Evolutionary conservation across 2,797 vertebrate genomes (phyloP), one percentile per base, ranked within the genome.

Genomic region (Poeciliopsis infans): DNA sequence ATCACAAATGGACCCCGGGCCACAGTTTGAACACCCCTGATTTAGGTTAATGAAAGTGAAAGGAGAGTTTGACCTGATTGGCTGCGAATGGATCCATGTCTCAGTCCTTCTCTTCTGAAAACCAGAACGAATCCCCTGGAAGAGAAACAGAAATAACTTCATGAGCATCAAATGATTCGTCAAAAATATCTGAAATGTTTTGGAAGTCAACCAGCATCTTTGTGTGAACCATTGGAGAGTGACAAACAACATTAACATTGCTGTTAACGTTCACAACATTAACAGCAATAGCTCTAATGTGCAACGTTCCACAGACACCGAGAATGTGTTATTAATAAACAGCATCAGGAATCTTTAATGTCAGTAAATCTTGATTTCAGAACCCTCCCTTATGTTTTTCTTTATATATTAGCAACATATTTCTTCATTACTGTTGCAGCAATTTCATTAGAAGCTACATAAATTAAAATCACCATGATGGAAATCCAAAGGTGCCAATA

Each of bases 71-170:
- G 94, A 99, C 98, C 97, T 97, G 96, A 81, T 92, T 93, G 83
- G 91, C 89, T 77, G 93, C 90, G 70, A 95, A 80, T 28, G 83
- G 94, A 83, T 98, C 97, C 92, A 91, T 86, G 81, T 96, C 96
- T 97, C 98, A 99, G 64, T 97, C 97, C 55, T 97, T 99, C 88
- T 99, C 98, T 0, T 99, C 98, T 53, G 96, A 94, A 93, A 99
- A 97, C 49, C 96, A 95, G 89, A 99, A 98, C 6, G 96, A 97
- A 93, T 99, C 97, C n/a, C 98, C 98, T 99, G 86, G 28, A 86
- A 74, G 12, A 91, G 7, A 85, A 31, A 89, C 11, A 80, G 23
- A 43, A 85, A 43, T 72, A 43, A 66, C 7, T 18, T 43, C 31
- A 23, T 7, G 16, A 6, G 46, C 5, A 36, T 11, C 28, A 45